phyloP scores from a whole-genome alignment of 2,113 vertebrate genomes.

The Catagonus wagneri region DNA sequence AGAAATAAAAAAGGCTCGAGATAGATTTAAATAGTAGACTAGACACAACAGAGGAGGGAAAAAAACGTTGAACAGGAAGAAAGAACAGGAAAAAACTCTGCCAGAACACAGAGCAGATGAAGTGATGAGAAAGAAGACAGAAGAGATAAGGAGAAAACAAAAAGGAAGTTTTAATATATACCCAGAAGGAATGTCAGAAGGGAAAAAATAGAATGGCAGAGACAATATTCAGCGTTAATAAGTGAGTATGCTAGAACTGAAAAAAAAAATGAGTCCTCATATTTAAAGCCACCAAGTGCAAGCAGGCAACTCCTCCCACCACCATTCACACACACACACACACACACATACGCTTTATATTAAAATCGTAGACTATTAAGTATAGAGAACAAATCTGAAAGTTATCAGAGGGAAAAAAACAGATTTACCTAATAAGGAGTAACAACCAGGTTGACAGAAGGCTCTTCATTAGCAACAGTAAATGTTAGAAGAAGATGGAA shows the following conservation, averaged over 20 bases:
- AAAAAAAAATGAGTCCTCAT: slow-evolving; percentile 17
- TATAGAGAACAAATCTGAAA: slow-evolving; percentile 18
- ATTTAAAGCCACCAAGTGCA: slow-evolving; percentile 28
- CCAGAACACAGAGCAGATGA: slow-evolving; percentile 5
- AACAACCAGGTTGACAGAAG: slow-evolving; percentile 32
- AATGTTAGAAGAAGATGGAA: slow-evolving; percentile 41
- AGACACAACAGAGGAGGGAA: not conserved
- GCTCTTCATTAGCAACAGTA: slow-evolving; percentile 34
- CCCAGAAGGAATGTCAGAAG: not conserved
- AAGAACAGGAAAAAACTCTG: slow-evolving; percentile 42
- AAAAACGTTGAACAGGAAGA: not conserved
- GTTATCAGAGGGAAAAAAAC: not conserved
- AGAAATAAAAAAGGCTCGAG: not conserved
- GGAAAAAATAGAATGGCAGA: not conserved
- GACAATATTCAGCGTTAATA: slow-evolving; percentile 27
- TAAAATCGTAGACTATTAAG: slow-evolving; percentile 51
- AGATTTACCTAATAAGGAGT: slow-evolving; percentile 16
- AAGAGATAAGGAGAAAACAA: not conserved
- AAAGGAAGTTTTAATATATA: not conserved
- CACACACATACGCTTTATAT: not conserved
- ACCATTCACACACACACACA: not conserved
- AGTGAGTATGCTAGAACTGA: slow-evolving; percentile 30
- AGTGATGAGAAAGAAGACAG: not conserved
- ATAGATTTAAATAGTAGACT: too few species aligned
- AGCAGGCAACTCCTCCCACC: not conserved